Percentiles rank a stretch among this genome's conserved stretches.
phyloP scores from a whole-genome alignment of 2,888 invertebrate species.

The Himalopsyche tibetana region DNA sequence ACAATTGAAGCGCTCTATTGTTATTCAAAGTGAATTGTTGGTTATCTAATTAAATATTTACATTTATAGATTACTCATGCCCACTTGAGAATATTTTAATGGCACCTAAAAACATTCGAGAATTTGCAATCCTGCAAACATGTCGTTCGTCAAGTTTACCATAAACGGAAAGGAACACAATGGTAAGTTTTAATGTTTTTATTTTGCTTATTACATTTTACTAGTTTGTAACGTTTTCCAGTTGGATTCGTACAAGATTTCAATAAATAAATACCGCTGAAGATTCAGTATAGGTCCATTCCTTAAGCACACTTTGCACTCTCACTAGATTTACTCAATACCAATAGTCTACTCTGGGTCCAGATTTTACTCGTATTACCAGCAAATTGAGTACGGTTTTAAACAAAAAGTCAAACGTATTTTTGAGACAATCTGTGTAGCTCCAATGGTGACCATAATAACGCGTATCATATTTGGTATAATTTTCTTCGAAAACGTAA shows the following conservation, averaged over 20 bases:
- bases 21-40: background rate
- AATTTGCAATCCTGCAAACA: slow-evolving; percentile 31
- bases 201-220: background rate
- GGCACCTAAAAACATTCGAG: background rate
- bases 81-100: background rate
- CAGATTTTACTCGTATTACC: no score
- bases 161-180: slow-evolving; percentile 55
- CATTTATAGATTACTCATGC: background rate
- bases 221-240: background rate
- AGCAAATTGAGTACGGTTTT: no score
- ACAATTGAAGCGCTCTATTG: background rate
- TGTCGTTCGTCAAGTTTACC: slow-evolving; percentile 55
- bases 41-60: background rate
- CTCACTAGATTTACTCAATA: no score
- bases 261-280: no score
- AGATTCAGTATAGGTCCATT: no score
- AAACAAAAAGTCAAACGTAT: no score
- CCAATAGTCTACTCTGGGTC: no score
- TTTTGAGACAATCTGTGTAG: no score
- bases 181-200: slow-evolving; percentile 41
- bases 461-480: no score
- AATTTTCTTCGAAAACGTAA: no score
- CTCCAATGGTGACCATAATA: no score
- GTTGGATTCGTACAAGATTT: background rate
- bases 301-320: no score